These are phyloP conservation scores for Periophthalmodon schlosseri DNA, from an alignment of 2,113 vertebrate genomes.

Conservation along the genomic window DNA sequence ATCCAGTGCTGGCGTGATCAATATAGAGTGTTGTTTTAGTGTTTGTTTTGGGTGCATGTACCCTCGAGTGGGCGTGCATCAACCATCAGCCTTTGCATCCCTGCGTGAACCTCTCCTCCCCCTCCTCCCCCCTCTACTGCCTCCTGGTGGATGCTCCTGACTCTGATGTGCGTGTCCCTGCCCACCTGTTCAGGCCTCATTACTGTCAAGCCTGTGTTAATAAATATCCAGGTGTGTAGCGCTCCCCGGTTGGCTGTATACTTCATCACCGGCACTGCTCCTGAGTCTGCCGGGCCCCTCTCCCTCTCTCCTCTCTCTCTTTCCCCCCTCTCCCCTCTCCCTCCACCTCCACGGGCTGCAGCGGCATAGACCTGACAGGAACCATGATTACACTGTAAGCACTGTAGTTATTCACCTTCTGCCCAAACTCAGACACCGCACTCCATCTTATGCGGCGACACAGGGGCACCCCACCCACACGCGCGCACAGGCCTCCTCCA, in stretches of 20 bases:
- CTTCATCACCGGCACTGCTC: slow-evolving; percentile 76
- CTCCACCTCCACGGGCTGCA: slow-evolving; percentile 37
- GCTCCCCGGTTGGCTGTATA: slow-evolving; percentile 68
- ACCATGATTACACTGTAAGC: slow-evolving; percentile 83
- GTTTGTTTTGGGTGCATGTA: slow-evolving; percentile 43
- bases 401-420: slow-evolving; percentile 81
- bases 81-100: slow-evolving; percentile 52
- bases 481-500: slow-evolving; percentile 39
- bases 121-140: slow-evolving; percentile 58
- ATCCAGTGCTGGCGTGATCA: slow-evolving; percentile 25
- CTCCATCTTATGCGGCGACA: slow-evolving; percentile 74
- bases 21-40: slow-evolving; percentile 33
- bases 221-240: slow-evolving; percentile 83
- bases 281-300: slow-evolving; percentile 63
- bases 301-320: slow-evolving; percentile 36
- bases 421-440: slow-evolving; percentile 76
- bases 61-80: slow-evolving; percentile 62
- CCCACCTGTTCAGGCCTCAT: slow-evolving; percentile 83
- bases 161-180: slow-evolving; percentile 80
- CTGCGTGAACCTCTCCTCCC: slow-evolving; percentile 70
- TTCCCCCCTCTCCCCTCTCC: neutral
- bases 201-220: slow-evolving; percentile 81
- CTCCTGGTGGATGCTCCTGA: slow-evolving; percentile 72
- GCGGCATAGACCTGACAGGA: slow-evolving; percentile 73
- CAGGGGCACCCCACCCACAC: slow-evolving; percentile 51